These are phyloP conservation scores for Aphodius sticticus DNA, from an alignment of 2,888 invertebrate genomes.

Conservation along the genomic window DNA sequence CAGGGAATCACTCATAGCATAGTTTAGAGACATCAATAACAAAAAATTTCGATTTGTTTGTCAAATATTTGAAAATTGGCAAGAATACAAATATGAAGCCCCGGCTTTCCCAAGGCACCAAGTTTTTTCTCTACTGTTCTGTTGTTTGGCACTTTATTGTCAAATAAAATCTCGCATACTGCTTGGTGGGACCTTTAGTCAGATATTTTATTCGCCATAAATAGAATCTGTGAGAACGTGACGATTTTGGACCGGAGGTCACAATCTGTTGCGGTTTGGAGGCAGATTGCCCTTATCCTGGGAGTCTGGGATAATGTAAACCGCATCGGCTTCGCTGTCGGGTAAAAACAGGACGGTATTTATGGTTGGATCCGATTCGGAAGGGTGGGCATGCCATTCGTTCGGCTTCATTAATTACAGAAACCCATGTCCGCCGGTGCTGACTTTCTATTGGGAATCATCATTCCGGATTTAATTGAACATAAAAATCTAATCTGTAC, in stretches of 20 bases:
- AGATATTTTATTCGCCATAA: no score
- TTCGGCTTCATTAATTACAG: conserved; percentile 24
- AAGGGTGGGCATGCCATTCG: conserved; percentile 20
- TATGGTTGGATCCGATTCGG: conserved; percentile 14
- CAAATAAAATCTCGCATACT: no score
- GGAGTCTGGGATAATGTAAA: conserved; percentile 12
- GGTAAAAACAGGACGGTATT: conserved; percentile 4
- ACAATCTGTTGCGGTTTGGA: conserved; percentile 44
- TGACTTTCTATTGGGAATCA: not conserved
- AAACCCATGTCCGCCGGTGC: not conserved
- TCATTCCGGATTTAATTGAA: not conserved
- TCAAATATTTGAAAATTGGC: no score
- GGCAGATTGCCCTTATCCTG: conserved; percentile 51
- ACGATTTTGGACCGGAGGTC: conserved; percentile 27
- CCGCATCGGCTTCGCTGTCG: not conserved
- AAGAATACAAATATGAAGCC: no score
- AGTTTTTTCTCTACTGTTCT: no score
- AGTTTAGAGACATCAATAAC: no score
- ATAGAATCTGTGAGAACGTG: conserved; percentile 5
- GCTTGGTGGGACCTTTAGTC: no score
- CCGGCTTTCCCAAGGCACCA: no score
- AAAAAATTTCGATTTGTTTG: no score
- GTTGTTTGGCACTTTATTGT: no score
- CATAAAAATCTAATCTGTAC: not conserved
- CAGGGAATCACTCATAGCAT: no score